Conservation (phyloP, 2,888 invertebrate species). For the Stegana nigrithorax region DNA sequence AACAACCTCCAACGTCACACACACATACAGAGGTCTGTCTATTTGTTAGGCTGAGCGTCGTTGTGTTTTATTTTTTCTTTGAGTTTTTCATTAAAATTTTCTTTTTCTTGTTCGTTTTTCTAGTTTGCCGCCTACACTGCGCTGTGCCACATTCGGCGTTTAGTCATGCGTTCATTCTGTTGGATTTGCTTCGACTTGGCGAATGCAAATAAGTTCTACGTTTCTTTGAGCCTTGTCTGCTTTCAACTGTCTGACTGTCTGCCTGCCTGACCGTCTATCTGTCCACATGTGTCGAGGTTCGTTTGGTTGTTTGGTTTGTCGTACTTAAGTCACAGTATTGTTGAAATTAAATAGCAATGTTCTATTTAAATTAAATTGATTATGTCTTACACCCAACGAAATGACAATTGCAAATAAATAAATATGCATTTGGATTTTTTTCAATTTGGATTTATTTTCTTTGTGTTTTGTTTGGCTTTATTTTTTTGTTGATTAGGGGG, state of each 20-base stretch:
- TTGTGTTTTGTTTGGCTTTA: no score
- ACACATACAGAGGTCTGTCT: no score
- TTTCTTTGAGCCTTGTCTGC: not conserved
- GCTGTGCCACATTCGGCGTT: constrained; percentile 25
- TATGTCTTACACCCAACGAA: no score
- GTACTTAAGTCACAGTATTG: constrained; percentile 9
- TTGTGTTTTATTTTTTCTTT: not conserved
- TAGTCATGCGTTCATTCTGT: constrained; percentile 37
- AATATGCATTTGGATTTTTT: no score
- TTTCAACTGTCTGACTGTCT: not conserved
- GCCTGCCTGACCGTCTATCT: not conserved
- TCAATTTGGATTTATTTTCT: no score
- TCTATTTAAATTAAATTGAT: constrained; percentile 13
- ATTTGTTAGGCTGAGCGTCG: not conserved
- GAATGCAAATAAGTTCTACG: not conserved
- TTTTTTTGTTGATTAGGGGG: no score
- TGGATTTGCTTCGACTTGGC: constrained; percentile 16
- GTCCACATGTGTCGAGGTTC: no score
- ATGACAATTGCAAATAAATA: no score
- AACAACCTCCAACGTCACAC: no score
- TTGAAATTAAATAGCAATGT: constrained; percentile 4
- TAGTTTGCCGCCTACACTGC: not conserved
- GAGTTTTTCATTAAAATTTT: constrained; percentile 18
- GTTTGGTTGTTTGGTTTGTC: not conserved
- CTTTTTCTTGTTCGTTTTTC: constrained; percentile 6